Percentiles rank a stretch among this genome's conserved stretches.
phyloP scores from a whole-genome alignment of 2,888 invertebrate species.

The Epinotia demarniana region DNA sequence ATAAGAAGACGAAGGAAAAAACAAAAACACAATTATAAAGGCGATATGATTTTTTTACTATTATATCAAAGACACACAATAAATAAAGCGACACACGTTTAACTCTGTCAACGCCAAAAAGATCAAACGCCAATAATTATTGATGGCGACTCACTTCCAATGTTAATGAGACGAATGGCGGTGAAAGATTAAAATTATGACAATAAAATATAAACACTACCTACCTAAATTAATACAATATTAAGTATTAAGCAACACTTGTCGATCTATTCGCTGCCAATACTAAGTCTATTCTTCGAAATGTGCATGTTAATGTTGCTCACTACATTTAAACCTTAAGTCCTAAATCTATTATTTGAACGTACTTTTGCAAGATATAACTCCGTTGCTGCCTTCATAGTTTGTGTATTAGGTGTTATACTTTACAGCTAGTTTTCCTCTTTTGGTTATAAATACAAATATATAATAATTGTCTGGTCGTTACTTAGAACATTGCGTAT shows the following conservation, averaged over 20 bases:
- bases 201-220: neutral
- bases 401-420: slow-evolving; percentile 15
- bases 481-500: neutral
- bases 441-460: neutral
- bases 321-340: slow-evolving; percentile 3
- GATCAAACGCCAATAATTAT: neutral
- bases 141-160: neutral
- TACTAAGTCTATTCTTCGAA: neutral
- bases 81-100: neutral
- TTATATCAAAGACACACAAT: slow-evolving; percentile 8
- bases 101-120: neutral
- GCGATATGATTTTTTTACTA: neutral
- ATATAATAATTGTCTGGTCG: neutral
- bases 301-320: slow-evolving; percentile 19
- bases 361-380: slow-evolving; percentile 16
- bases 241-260: neutral
- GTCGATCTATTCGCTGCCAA: neutral
- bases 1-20: neutral
- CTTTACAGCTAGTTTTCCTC: slow-evolving; percentile 18
- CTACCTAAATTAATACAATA: neutral
- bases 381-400: slow-evolving; percentile 12
- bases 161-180: neutral
- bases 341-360: slow-evolving; percentile 23
- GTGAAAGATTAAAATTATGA: neutral
- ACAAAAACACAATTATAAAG: neutral